phyloP scores from a whole-genome alignment of 2,888 invertebrate genomes.

The Leptopterna dolabrata region DNA sequence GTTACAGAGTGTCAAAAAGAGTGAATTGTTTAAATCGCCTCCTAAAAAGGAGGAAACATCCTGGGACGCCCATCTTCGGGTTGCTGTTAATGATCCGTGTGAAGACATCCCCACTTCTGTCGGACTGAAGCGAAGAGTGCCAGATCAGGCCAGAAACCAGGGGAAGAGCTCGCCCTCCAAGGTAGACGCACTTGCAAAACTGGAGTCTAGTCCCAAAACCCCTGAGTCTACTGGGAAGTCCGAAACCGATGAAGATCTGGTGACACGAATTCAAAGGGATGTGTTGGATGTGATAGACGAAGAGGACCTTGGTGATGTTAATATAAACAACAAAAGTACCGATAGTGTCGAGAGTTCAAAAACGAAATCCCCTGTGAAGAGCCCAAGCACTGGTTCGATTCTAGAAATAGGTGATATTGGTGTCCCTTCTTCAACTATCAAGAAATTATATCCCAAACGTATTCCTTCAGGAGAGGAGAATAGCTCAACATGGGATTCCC shows the following conservation, averaged over 20 bases:
- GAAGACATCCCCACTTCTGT: slow-evolving; percentile 57
- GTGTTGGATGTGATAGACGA: slow-evolving; percentile 57
- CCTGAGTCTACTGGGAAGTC: neutral
- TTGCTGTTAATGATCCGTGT: neutral
- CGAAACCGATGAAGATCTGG: slow-evolving; percentile 52
- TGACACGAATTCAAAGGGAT: slow-evolving; percentile 55
- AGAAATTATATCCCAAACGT: slow-evolving; percentile 13
- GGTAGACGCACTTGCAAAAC: neutral
- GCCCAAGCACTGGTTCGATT: neutral
- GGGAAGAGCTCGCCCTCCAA: neutral
- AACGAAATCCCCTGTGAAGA: slow-evolving; percentile 10
- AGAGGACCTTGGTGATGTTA: slow-evolving; percentile 38
- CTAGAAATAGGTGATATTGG: slow-evolving; percentile 43
- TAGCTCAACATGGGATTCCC: slow-evolving; percentile 24
- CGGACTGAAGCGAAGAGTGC: slow-evolving; percentile 50
- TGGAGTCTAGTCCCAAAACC: neutral
- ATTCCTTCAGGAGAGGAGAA: neutral
- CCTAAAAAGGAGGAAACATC: slow-evolving; percentile 35
- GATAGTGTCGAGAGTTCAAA: neutral
- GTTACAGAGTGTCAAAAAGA: slow-evolving; percentile 44
- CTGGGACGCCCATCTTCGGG: slow-evolving; percentile 58
- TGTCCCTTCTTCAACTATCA: slow-evolving; percentile 14
- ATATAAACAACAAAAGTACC: slow-evolving; percentile 15
- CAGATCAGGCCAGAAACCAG: neutral
- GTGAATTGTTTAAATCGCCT: slow-evolving; percentile 52